Evolutionary conservation across 2,888 invertebrate genomes (phyloP).

Genomic region (Eupithecia abbreviata): DNA sequence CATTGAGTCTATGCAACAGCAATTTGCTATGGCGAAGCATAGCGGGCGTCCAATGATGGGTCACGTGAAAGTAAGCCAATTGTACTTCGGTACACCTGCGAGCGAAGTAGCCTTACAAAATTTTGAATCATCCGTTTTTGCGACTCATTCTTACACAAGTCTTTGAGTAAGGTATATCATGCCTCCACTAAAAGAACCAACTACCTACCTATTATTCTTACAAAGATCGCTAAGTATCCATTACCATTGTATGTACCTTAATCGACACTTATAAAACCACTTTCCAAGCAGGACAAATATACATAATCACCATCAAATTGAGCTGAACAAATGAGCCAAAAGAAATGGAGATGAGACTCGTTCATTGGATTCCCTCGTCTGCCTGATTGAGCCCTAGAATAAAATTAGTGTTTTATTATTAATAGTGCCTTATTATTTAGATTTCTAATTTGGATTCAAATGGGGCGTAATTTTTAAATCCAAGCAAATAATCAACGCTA

Average conservation of each 20-base stretch:
- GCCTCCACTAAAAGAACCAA: background rate
- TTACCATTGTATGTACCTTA: background rate
- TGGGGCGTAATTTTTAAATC: background rate
- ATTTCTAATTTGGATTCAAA: background rate
- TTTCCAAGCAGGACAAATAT: background rate
- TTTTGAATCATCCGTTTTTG: background rate
- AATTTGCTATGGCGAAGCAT: conserved; percentile 50
- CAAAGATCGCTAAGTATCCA: background rate
- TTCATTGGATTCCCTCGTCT: background rate
- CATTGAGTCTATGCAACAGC: conserved; percentile 46
- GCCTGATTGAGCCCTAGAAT: too few species aligned
- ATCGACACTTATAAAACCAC: background rate
- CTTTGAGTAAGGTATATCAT: background rate
- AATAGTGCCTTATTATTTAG: too few species aligned
- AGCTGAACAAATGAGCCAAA: background rate
- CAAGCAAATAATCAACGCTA: background rate
- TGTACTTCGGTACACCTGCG: conserved; percentile 33
- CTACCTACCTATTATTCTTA: too few species aligned
- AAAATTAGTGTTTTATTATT: too few species aligned
- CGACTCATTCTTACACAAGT: background rate
- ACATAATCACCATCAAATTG: background rate
- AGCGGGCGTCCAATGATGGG: conserved; percentile 68
- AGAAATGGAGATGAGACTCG: background rate
- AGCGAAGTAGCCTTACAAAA: conserved; percentile 4
- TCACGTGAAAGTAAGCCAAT: conserved; percentile 67